phyloP scores from a whole-genome alignment of 2,797 vertebrate species.

The Muscicapa striata region DNA sequence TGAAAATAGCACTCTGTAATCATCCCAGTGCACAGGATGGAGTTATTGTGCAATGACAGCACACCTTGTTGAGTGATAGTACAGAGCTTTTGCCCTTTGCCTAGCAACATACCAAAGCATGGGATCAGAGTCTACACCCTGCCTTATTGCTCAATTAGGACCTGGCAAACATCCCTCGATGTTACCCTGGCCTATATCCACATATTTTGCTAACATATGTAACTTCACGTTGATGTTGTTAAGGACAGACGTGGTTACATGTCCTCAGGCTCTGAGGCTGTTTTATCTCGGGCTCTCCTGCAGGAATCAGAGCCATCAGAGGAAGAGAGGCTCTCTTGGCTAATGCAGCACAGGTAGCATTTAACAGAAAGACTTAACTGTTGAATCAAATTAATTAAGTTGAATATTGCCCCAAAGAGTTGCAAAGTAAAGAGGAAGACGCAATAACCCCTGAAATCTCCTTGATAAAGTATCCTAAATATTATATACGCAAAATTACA shows the following conservation, averaged over 20 bases:
- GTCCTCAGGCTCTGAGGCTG: background rate
- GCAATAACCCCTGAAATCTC: background rate
- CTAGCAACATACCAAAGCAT: constrained; percentile 63
- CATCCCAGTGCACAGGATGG: background rate
- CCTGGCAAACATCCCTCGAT: background rate
- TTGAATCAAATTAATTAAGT: background rate
- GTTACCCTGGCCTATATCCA: constrained; percentile 33
- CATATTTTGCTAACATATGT: constrained; percentile 56
- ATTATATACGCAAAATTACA: background rate
- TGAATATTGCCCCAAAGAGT: background rate
- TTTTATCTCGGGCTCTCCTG: background rate
- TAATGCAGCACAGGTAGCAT: background rate
- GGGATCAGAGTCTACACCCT: constrained; percentile 61
- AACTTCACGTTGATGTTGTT: constrained; percentile 26
- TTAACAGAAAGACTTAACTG: background rate
- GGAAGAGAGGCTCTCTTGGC: background rate
- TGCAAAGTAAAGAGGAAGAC: background rate
- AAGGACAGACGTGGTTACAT: background rate
- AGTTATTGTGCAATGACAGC: constrained; percentile 55
- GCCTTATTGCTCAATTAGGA: constrained; percentile 62
- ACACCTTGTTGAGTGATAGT: constrained; percentile 60
- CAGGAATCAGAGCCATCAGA: background rate
- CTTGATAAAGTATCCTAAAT: background rate
- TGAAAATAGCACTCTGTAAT: constrained; percentile 43
- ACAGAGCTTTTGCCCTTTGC: constrained; percentile 51